Evolutionary conservation across 1,140 invertebrate genomes (phyloP), one percentile per base, ranked within the genome.

Genomic region (Babylonia areolata): DNA sequence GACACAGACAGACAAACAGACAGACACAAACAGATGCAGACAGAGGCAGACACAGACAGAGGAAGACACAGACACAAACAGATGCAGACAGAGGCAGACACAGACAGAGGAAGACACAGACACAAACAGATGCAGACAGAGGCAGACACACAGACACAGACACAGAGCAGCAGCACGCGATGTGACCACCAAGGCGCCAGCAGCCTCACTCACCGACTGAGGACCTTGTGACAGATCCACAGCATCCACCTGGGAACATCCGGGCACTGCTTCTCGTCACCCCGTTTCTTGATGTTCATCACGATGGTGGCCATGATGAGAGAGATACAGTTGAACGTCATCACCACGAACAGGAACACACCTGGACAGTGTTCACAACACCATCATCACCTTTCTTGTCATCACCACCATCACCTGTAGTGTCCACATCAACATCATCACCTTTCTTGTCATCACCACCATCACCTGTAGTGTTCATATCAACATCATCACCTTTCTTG

Each of bases 301-400:
- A 93, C 90, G 20, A 93, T 75, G 5, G 93, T 93, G 37, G 92
- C 91, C 86, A 91, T 91, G 71, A 93, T 92, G 31, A 93, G 86
- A 6, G 93, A 93, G 23, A 92, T 89, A 84, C 92, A 91, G 88
- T 93, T 93, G 46, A 93, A 89, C 3, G 93, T 93, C 93, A 93
- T 93, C 40, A 93, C 93, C 40, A 93, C 86, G 31, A 93, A 88
- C 64, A 93, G 88, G 54, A 93, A 93, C 2, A 93, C 86, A 80
- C 93, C 93, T 93, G 88, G 12, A 90, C 64, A 12, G 46, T 51
- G 46, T 51, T 9, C 17, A 51, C 9, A 51, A 12, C 46, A 51
- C 17, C 46, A 51, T 51, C 46, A 51, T 51, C 46, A 51, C 17
- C 46, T 12, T 51, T 51, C 46, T 9, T 51, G n/a, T n/a, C n/a